Percentiles rank a stretch among this genome's conserved stretches.
Conservation (phyloP, 2,888 invertebrate species). For the Balanococcus diminutus region DNA sequence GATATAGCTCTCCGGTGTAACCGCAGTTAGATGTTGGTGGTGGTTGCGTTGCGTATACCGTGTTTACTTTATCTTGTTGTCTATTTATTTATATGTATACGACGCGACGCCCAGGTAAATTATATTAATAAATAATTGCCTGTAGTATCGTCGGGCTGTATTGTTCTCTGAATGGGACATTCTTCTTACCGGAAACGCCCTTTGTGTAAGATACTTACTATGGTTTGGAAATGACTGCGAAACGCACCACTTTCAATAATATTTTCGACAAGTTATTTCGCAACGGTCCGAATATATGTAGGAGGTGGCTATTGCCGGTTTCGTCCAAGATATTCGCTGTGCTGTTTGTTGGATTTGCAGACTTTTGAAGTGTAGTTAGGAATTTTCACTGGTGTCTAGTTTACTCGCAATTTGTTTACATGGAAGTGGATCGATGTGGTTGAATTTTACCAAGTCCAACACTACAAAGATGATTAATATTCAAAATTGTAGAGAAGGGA, state of each 20-base stretch:
- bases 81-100: not conserved
- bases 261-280: constrained; percentile 8
- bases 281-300: not conserved
- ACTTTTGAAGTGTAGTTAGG: too few relatives aligned
- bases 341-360: too few relatives aligned
- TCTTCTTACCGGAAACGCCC: constrained; percentile 27
- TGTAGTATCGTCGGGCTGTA: not conserved
- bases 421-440: too few relatives aligned
- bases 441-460: too few relatives aligned
- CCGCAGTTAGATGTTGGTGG: not conserved
- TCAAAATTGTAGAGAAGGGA: too few relatives aligned
- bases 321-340: too few relatives aligned
- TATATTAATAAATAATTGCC: not conserved
- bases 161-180: not conserved
- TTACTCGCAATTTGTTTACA: too few relatives aligned
- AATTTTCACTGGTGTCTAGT: too few relatives aligned
- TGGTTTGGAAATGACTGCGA: constrained; percentile 11
- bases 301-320: not conserved
- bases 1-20: not conserved
- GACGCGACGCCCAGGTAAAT: not conserved
- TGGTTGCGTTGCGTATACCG: not conserved
- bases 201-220: constrained; percentile 7
- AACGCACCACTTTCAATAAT: not conserved
- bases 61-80: too few relatives aligned
- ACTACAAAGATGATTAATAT: too few relatives aligned